These are phyloP conservation scores for Channallabes apus DNA, from an alignment of 2,797 vertebrate species.

Conservation along the genomic window DNA sequence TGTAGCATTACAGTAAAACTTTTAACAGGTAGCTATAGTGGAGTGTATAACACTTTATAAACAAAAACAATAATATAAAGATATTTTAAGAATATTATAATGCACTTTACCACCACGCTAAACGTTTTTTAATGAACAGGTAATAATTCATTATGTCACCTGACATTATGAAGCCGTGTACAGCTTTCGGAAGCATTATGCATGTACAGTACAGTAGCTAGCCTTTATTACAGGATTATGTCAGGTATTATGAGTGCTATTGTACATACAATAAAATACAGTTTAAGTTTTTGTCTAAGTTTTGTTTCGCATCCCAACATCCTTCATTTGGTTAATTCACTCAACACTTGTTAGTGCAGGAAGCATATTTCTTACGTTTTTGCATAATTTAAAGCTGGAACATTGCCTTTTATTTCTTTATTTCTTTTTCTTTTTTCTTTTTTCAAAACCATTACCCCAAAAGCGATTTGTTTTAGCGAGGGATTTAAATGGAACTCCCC, in stretches of 20 bases:
- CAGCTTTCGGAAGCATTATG: background rate
- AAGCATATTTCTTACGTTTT: conserved; percentile 30
- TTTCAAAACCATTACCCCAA: conserved; percentile 42
- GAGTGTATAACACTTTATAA: no score
- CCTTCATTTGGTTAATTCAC: background rate
- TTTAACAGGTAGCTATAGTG: no score
- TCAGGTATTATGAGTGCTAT: background rate
- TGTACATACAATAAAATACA: background rate
- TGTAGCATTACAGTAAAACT: no score
- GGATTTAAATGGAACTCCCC: conserved; percentile 50
- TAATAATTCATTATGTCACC: background rate
- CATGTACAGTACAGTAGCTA: background rate
- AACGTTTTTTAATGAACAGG: background rate
- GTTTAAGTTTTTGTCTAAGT: background rate
- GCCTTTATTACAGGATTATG: background rate
- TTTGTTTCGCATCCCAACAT: background rate
- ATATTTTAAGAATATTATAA: background rate
- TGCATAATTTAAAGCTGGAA: conserved; percentile 46
- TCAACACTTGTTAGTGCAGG: background rate
- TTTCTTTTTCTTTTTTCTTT: conserved; percentile 18
- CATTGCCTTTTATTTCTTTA: background rate
- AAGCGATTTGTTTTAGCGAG: conserved; percentile 50
- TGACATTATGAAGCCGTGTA: background rate
- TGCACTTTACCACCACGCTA: background rate
- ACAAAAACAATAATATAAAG: background rate